Evolutionary conservation across 2,888 invertebrate genomes (phyloP), one percentile per base, ranked within the genome.

Genomic region (Drosophila conformis): DNA sequence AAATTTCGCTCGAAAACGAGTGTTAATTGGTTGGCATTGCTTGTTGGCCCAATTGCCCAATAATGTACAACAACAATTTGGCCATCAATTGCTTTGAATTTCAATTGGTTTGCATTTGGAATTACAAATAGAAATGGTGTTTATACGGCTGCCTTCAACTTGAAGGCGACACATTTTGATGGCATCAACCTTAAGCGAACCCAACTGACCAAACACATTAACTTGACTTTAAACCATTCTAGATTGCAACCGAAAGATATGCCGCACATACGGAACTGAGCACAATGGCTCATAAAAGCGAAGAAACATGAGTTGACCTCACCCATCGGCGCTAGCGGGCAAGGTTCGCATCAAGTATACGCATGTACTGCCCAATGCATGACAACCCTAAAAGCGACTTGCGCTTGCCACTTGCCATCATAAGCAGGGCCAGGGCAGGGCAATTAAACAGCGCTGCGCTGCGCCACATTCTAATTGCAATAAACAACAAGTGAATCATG

Each of bases 381-480:
- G 77, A 71, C 65, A 80, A 82, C 69, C 73, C 81, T 61, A 76
- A 72, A 73, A 51, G 42, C 71, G 67, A 66, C 69, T 74, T 59
- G 35, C 18, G 68, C 60, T 36, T 27, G 13, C 51, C 25, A 57
- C 52, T 51, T 33, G 27, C 38, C 51, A 53, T 60, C 74, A 78
- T 60, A 65, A 64, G 69, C 69, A 69, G 80, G 80, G 83, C 77
- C 74, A 72, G 69, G 48, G 63, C 69, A 68, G 63, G 36, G 59
- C 71, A 74, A 83, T 74, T 74, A 73, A 89, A 87, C 68, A 81
- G 57, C 57, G 40, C 63, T 74, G 57, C 57, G 40, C 63, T 74
- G 79, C 69, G 66, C 57, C 74, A 87, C 89, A 85, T 85, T 85
- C 85, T 89, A 84, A 89, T 87, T 89, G 78, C 89, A 78, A 78